phyloP scores from a whole-genome alignment of 2,797 vertebrate genomes.

The Sarcoramphus papa region DNA sequence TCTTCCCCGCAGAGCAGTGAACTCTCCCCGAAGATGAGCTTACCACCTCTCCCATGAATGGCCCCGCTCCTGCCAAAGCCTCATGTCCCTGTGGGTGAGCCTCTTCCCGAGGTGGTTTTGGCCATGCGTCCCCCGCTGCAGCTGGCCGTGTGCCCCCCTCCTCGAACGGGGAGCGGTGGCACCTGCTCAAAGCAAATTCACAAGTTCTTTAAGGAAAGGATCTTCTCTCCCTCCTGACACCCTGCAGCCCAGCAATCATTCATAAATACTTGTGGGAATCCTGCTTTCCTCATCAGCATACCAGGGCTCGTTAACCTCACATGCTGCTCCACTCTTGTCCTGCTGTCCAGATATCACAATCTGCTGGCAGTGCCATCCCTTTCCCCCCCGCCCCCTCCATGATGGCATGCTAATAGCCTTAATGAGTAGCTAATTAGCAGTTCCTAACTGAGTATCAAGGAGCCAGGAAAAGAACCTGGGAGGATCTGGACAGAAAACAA shows the following conservation, averaged over 20 bases:
- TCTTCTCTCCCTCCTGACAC: background rate
- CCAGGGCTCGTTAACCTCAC: fast-evolving
- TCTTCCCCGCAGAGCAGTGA: fast-evolving
- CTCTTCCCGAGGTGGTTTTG: background rate
- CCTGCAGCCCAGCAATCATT: background rate
- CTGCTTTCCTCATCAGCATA: background rate
- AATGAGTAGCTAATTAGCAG: background rate
- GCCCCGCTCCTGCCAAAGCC: background rate
- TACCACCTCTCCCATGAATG: background rate
- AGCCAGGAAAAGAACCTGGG: background rate
- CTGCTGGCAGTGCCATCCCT: background rate
- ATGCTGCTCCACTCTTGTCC: fast-evolving
- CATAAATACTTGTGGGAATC: background rate
- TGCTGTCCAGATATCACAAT: background rate
- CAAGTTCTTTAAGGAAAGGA: background rate
- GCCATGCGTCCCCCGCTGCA: background rate
- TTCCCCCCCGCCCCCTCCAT: background rate
- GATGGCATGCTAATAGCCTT: background rate
- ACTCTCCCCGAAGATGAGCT: background rate
- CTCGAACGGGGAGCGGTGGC: fast-evolving
- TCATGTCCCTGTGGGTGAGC: background rate
- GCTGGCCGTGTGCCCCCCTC: no score
- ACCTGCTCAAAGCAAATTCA: background rate
- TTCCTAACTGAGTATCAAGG: background rate
- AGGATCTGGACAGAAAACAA: background rate